Evolutionary conservation across 2,113 vertebrate genomes (phyloP).

Genomic region (Oryzias celebensis): DNA sequence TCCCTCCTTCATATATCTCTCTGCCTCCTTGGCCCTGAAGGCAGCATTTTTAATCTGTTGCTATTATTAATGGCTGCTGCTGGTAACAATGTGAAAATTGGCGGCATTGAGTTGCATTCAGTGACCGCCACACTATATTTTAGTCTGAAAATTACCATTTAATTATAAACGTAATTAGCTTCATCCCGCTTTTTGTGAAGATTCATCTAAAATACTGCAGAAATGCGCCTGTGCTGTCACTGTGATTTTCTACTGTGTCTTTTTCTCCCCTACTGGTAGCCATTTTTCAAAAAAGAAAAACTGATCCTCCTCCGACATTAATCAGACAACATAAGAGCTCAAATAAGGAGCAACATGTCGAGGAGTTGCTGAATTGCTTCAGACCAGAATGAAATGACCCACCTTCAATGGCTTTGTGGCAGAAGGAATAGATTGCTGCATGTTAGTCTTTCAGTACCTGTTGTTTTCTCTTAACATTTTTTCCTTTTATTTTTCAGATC

Average conservation of each 20-base stretch:
- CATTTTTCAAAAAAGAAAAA: not conserved
- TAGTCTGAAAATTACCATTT: not conserved
- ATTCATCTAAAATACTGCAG: slow-evolving; percentile 1
- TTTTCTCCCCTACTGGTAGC: slow-evolving; percentile 1
- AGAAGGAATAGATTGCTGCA: not conserved
- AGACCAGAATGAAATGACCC: slow-evolving; percentile 4
- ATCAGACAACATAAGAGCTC: not conserved
- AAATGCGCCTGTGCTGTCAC: not conserved
- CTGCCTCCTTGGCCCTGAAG: not conserved
- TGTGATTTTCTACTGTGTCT: not conserved
- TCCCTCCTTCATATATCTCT: slow-evolving; percentile 1
- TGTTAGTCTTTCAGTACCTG: not conserved
- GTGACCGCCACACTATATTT: not conserved
- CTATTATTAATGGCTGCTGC: slow-evolving; percentile 3
- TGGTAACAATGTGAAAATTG: slow-evolving; percentile 2
- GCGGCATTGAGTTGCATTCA: no score
- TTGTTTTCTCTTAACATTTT: slow-evolving; percentile 16
- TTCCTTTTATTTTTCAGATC: slow-evolving; percentile 51
- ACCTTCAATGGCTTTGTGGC: not conserved
- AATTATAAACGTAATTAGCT: not conserved
- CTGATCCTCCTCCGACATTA: not conserved
- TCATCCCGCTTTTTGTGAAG: not conserved
- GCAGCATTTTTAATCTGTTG: slow-evolving; percentile 16
- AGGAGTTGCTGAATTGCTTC: slow-evolving; percentile 8
- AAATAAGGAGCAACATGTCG: not conserved